Percentiles rank a stretch among this genome's conserved stretches.
phyloP scores from a whole-genome alignment of 2,888 invertebrate genomes.

The Stenodera caucasica region DNA sequence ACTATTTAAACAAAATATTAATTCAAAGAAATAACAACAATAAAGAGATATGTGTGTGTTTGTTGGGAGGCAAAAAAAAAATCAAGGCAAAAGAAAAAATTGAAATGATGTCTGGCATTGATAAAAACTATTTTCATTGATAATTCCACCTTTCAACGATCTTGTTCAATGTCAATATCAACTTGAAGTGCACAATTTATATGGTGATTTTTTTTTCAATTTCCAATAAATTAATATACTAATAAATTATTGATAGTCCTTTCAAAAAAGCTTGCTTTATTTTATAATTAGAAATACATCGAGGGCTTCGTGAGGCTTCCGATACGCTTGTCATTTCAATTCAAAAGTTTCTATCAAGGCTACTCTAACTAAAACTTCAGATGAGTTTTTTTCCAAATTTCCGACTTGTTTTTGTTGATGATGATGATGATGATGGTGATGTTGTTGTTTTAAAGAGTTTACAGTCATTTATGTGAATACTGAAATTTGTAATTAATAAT shows the following conservation, averaged over 20 bases:
- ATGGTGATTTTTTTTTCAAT: too few relatives aligned
- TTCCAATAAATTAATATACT: too few relatives aligned
- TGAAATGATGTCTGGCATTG: not conserved
- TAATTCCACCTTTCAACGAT: not conserved
- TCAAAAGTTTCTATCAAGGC: not conserved
- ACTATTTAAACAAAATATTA: conserved; percentile 3
- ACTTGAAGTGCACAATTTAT: not conserved
- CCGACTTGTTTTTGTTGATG: too few relatives aligned
- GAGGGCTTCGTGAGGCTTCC: not conserved
- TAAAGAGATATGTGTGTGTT: too few relatives aligned
- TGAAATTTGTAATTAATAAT: too few relatives aligned
- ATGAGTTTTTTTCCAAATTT: too few relatives aligned
- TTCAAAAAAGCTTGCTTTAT: not conserved
- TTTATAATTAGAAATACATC: not conserved
- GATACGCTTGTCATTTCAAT: not conserved
- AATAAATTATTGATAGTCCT: too few relatives aligned
- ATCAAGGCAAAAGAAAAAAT: not conserved
- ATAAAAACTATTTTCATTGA: conserved; percentile 3
- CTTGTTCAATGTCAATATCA: not conserved
- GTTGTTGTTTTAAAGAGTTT: not conserved
- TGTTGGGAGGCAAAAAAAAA: too few relatives aligned
- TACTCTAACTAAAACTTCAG: not conserved
- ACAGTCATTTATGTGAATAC: too few relatives aligned
- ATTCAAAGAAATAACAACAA: conserved; percentile 1
- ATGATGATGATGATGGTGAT: not conserved